Base-by-base conservation (phyloP, 2,888 invertebrate genomes). In the Phragmatobia fuliginosa region DNA sequence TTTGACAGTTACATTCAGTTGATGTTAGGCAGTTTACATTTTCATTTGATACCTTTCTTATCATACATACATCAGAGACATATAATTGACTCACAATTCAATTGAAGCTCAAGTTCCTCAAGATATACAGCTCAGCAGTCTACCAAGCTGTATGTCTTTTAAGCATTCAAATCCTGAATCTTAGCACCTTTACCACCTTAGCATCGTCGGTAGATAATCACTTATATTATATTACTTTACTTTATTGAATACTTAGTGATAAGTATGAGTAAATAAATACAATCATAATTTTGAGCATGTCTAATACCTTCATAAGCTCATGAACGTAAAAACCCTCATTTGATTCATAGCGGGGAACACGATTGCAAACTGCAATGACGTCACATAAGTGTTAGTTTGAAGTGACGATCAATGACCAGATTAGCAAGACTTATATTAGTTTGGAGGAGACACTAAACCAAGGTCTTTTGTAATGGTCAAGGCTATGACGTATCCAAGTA, bases 291-390 rank as follows among this genome's bases (percentile, higher is more conserved):
- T 56, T 2, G 7, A 31, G 11, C 74, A 49, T 62, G 66, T 84
- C 83, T 84, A 81, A 45, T 33, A 75, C 45, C 72, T 83, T 85
- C 64, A 33, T 32, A 79, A 72, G 74, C 38, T 74, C 49, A 8
- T 49, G 7, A 49, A 70, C 83, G 87, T 85, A 87, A 88, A 88
- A 77, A 86, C 83, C 88, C 41, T 41, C 41, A 41, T 72, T 78
- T 72, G 69, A 73, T 18, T 62, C 70, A 65, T 60, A 60, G 71
- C 67, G 72, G 72, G 71, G 71, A 75, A 81, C 78, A 74, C 62
- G 76, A 66, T 38, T 71, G 71, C 68, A 74, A 49, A 72, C 68
- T 66, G 28, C 7, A 33, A 60, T 85, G 83, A 84, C 87, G 86
- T 86, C 84, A 83, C 73, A 28, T 18, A 66, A 58, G 62, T 68